Conservation (phyloP, 2,888 invertebrate species). For the Brachynemurus nebulosus region DNA sequence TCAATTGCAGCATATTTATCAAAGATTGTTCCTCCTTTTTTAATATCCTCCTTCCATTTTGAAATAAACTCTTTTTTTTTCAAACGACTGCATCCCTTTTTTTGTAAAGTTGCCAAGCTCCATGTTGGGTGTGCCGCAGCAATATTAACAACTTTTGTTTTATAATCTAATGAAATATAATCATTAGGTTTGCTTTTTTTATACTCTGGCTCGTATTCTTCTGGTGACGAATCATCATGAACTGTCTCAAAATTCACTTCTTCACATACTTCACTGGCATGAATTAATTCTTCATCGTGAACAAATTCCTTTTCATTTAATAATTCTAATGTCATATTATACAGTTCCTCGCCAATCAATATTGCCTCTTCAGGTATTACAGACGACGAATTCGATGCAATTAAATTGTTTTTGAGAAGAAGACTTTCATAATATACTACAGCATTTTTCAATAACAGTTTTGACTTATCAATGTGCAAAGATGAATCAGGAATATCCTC, state of each 20-base stretch:
- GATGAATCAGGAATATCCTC: too few relatives aligned
- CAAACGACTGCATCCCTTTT: conserved; percentile 8
- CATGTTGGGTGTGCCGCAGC: conserved; percentile 14
- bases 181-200: neutral
- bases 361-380: too few relatives aligned
- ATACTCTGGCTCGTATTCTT: neutral
- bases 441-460: too few relatives aligned
- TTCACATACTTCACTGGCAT: neutral
- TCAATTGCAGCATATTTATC: conserved; percentile 16
- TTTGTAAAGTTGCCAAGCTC: conserved; percentile 13
- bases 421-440: too few relatives aligned
- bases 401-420: too few relatives aligned
- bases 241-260: neutral
- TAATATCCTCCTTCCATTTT: conserved; percentile 13
- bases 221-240: neutral
- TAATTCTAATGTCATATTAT: neutral
- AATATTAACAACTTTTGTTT: conserved; percentile 11
- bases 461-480: too few relatives aligned
- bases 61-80: conserved; percentile 12
- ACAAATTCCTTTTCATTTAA: neutral
- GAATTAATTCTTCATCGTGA: neutral
- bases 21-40: conserved; percentile 15
- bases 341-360: neutral
- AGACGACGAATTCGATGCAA: too few relatives aligned
- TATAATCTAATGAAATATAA: conserved; percentile 10